Evolutionary conservation across 2,888 invertebrate species (phyloP).

Genomic region (Suillia variegata): DNA sequence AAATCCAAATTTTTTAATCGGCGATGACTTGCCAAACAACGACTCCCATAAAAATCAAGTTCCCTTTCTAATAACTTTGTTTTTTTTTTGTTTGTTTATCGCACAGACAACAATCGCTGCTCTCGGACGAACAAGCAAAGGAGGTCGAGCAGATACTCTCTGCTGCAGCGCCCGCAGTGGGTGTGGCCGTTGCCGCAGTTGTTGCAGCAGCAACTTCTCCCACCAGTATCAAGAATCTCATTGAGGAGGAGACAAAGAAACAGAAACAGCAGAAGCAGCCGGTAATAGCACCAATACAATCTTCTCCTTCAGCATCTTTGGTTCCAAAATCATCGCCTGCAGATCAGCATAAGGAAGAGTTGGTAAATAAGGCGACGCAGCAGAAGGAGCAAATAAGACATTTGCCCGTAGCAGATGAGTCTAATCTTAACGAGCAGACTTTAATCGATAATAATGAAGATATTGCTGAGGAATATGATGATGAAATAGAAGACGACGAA

Average conservation of each 20-base stretch:
- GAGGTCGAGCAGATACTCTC: slow-evolving; percentile 83
- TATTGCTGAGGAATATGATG: slow-evolving; percentile 21
- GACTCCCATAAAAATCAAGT: too few relatives aligned
- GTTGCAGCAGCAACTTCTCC: slow-evolving; percentile 53
- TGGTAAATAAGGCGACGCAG: slow-evolving; percentile 23
- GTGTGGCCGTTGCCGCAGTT: slow-evolving; percentile 52
- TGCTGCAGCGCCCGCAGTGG: slow-evolving; percentile 62
- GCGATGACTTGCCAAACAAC: too few relatives aligned
- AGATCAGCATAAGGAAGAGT: slow-evolving; percentile 18
- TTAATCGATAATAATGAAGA: slow-evolving; percentile 20
- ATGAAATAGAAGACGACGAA: slow-evolving; percentile 49
- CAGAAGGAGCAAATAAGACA: slow-evolving; percentile 16
- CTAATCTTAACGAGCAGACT: too few relatives aligned
- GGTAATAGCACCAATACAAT: slow-evolving; percentile 14
- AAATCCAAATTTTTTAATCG: too few relatives aligned
- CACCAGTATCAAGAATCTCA: slow-evolving; percentile 55
- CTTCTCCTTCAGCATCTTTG: too few relatives aligned
- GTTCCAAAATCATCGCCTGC: too few relatives aligned
- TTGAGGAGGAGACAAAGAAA: slow-evolving; percentile 39
- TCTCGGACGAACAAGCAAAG: slow-evolving; percentile 89
- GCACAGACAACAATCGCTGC: slow-evolving; percentile 75
- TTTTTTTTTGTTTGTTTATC: not conserved
- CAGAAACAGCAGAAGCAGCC: too few relatives aligned
- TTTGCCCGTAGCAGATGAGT: not conserved
- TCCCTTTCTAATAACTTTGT: too few relatives aligned